Percentiles rank a stretch among this genome's conserved stretches.
Evolutionary conservation across 2,888 invertebrate species (phyloP).

Genomic region (Stomorhina lunata): DNA sequence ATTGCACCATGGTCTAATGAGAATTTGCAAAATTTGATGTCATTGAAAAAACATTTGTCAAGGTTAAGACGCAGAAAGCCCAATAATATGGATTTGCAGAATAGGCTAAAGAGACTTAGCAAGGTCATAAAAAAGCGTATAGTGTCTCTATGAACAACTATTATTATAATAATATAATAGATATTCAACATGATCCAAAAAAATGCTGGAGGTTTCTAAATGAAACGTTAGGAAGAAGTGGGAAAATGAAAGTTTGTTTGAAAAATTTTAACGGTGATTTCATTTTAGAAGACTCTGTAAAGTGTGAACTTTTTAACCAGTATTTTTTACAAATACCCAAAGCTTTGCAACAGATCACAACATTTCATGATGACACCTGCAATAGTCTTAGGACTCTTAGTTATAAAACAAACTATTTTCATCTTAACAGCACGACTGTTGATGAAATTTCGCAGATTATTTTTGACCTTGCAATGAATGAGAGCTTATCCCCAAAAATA

Average conservation of each 20-base stretch:
- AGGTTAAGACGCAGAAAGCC: neutral
- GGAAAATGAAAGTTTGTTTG: no score
- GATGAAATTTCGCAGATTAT: neutral
- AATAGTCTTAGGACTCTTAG: no score
- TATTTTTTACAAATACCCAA: neutral
- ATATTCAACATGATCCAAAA: neutral
- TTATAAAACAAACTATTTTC: no score
- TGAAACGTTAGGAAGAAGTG: neutral
- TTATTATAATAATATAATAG: neutral
- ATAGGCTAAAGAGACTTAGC: neutral
- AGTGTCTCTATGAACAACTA: conserved; percentile 12
- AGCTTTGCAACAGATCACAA: neutral
- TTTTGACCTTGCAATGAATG: neutral
- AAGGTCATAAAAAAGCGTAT: neutral
- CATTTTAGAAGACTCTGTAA: neutral
- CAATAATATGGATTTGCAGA: neutral
- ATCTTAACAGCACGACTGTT: neutral
- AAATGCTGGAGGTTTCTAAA: neutral
- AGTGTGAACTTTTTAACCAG: no score
- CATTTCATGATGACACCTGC: neutral
- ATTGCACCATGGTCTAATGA: neutral
- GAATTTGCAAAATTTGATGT: neutral
- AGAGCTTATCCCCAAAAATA: neutral
- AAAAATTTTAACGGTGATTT: neutral
- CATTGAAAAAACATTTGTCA: neutral